Percentiles rank a stretch among this genome's conserved stretches.
These are phyloP conservation scores for Drosophila littoralis DNA, from an alignment of 1,140 invertebrate species.

Conservation along the genomic window DNA sequence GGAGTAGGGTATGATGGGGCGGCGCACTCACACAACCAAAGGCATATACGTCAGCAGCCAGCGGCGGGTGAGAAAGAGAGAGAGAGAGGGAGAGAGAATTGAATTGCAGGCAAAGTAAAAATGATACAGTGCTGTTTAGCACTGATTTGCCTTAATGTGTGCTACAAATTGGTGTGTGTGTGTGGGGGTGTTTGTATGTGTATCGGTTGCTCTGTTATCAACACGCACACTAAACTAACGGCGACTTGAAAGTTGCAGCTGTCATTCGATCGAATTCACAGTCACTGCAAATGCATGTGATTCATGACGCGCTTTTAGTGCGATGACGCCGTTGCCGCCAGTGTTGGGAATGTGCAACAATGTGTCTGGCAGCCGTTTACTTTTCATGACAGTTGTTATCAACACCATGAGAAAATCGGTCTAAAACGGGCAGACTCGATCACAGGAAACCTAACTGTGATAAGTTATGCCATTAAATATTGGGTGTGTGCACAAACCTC, in stretches of 20 bases:
- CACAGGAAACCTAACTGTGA: conserved; percentile 40
- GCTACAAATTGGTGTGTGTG: conserved; percentile 7
- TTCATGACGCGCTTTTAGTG: conserved; percentile 58
- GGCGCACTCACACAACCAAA: not conserved
- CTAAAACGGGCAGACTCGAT: conserved; percentile 42
- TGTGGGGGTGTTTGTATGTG: conserved; percentile 18
- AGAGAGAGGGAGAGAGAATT: conserved; percentile 16
- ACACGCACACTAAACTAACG: conserved; percentile 29
- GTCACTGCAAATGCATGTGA: conserved; percentile 56
- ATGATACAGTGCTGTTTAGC: conserved; percentile 53
- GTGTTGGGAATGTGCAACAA: conserved; percentile 35
- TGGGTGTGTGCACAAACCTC: conserved; percentile 45
- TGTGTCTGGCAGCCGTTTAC: conserved; percentile 8
- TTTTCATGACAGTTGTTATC: conserved; percentile 14
- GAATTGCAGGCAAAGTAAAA: conserved; percentile 36
- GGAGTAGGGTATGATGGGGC: conserved; percentile 24
- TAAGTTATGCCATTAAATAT: conserved; percentile 52
- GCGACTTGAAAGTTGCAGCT: conserved; percentile 43
- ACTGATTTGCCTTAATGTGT: conserved; percentile 42
- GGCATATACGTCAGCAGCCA: conserved; percentile 60
- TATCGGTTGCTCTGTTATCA: conserved; percentile 48
- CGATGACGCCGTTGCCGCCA: conserved; percentile 25
- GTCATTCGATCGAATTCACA: conserved; percentile 25
- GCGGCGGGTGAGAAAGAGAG: conserved; percentile 18
- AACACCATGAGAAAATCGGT: conserved; percentile 52